Percentiles rank a stretch among this genome's conserved stretches.
Conservation (phyloP, 2,113 vertebrate genomes). For the Pyxicephalus adspersus region DNA sequence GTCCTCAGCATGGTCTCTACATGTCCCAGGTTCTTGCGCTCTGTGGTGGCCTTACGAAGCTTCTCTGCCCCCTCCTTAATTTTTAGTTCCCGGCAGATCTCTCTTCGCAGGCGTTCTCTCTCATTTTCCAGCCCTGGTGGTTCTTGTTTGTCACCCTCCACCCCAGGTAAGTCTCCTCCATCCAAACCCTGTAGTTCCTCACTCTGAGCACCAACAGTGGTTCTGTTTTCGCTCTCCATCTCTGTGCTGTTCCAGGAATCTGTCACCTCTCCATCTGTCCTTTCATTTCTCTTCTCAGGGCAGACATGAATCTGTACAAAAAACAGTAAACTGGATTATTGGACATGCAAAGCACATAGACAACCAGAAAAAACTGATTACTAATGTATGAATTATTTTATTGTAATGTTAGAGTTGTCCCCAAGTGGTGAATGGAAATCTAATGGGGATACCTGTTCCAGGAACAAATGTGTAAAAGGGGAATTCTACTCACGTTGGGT, state of each 20-base stretch:
- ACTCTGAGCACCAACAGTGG: slow-evolving; percentile 6
- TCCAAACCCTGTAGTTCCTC: slow-evolving; percentile 16
- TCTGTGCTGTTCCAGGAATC: not conserved
- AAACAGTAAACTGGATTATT: not conserved
- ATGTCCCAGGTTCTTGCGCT: slow-evolving; percentile 49
- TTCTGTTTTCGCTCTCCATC: slow-evolving; percentile 7
- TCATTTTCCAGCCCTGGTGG: slow-evolving; percentile 19
- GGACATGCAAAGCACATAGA: not conserved
- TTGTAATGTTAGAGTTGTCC: too few species aligned
- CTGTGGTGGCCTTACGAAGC: slow-evolving; percentile 46
- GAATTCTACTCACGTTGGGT: too few species aligned
- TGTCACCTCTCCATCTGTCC: not conserved
- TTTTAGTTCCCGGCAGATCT: slow-evolving; percentile 42
- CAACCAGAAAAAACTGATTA: not conserved
- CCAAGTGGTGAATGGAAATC: too few species aligned
- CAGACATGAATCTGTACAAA: slow-evolving; percentile 18
- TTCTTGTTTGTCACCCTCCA: slow-evolving; percentile 20
- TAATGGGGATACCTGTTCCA: too few species aligned
- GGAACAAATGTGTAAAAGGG: too few species aligned
- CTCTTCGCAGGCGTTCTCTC: slow-evolving; percentile 47
- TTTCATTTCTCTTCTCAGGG: not conserved
- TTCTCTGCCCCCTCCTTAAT: slow-evolving; percentile 51
- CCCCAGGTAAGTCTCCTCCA: not conserved
- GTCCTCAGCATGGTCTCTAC: slow-evolving; percentile 53
- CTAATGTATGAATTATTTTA: not conserved